Evolutionary conservation across 1,140 invertebrate genomes (phyloP).

Genomic region (Tenebrio molitor): DNA sequence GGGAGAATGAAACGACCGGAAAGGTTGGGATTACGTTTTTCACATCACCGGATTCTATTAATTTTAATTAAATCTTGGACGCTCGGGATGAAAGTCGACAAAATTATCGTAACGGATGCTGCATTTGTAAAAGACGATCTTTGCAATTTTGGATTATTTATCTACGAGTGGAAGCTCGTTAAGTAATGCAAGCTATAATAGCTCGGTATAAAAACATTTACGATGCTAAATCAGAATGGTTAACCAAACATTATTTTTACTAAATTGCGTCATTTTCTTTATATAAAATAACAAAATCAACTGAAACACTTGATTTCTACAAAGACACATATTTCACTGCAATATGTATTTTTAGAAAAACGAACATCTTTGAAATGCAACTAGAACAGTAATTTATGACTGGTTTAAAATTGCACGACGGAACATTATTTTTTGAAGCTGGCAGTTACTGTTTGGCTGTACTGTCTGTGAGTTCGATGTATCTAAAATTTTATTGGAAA

Average conservation of each 20-base stretch:
- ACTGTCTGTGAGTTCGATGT: no score
- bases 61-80: no score
- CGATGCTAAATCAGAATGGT: constrained; percentile 27
- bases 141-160: constrained; percentile 14
- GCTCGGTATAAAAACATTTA: constrained; percentile 19
- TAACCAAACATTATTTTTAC: constrained; percentile 32
- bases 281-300: constrained; percentile 14
- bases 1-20: no score
- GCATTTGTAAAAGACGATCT: constrained; percentile 14
- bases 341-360: neutral
- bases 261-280: constrained; percentile 29
- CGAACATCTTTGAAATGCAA: neutral
- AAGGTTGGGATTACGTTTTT: no score
- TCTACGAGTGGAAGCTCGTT: constrained; percentile 20
- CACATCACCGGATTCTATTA: no score
- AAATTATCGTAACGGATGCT: no score
- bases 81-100: no score
- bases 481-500: no score
- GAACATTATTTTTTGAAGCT: neutral
- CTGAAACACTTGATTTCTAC: neutral
- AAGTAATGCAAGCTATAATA: constrained; percentile 30
- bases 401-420: neutral
- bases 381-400: neutral
- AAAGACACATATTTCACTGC: neutral
- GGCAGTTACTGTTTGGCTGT: neutral